phyloP scores from a whole-genome alignment of 2,888 invertebrate species.

The Plagodis pulveraria region DNA sequence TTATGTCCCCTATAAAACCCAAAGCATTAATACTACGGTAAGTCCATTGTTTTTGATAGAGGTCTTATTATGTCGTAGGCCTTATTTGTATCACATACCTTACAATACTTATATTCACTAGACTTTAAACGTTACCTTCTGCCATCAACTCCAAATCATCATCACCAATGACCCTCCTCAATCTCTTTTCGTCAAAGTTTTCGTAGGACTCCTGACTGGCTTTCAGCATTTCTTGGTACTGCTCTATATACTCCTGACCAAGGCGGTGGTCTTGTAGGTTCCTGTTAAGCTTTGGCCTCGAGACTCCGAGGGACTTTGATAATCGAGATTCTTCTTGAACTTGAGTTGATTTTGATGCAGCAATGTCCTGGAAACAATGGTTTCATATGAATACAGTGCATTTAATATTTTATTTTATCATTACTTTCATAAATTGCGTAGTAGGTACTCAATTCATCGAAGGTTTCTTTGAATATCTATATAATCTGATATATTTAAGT shows the following conservation, averaged over 20 bases:
- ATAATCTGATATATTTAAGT: too few relatives aligned
- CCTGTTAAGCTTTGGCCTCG: constrained; percentile 42
- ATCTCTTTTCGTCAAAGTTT: constrained; percentile 43
- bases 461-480: too few relatives aligned
- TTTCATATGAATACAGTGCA: too few relatives aligned
- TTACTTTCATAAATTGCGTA: too few relatives aligned
- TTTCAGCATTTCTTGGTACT: constrained; percentile 60
- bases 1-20: too few relatives aligned
- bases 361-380: neutral
- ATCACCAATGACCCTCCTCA: constrained; percentile 45
- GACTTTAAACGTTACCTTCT: constrained; percentile 43
- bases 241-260: constrained; percentile 52
- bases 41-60: too few relatives aligned
- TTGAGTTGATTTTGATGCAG: constrained; percentile 4
- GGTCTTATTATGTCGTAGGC: too few relatives aligned
- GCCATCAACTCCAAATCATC: constrained; percentile 46
- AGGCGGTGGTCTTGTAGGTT: constrained; percentile 43
- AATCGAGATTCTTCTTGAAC: constrained; percentile 18
- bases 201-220: constrained; percentile 55
- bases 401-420: too few relatives aligned
- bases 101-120: neutral
- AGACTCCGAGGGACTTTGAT: constrained; percentile 55
- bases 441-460: too few relatives aligned
- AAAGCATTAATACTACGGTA: too few relatives aligned
- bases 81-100: too few relatives aligned